Evolutionary conservation across 2,888 invertebrate genomes (phyloP).

Genomic region (Drymonia ruficornis): DNA sequence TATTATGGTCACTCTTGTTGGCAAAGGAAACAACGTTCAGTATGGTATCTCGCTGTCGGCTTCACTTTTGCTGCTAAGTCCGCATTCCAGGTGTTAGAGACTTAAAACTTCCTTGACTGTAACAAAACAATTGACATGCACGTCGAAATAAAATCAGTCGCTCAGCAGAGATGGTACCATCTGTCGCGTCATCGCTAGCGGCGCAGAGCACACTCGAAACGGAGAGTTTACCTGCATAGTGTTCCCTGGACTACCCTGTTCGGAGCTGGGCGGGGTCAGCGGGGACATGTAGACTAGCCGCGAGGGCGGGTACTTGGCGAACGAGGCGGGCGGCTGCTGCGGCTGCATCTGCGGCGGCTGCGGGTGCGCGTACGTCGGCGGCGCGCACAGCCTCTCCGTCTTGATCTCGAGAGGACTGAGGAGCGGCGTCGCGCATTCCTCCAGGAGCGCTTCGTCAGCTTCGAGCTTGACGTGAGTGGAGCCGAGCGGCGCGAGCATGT

Average conservation of each 20-base stretch:
- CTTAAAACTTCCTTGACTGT: too few species aligned
- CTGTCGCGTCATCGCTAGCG: slow-evolving; percentile 56
- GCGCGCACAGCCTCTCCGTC: slow-evolving; percentile 88
- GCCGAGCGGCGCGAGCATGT: slow-evolving; percentile 90
- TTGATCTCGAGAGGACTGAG: slow-evolving; percentile 93
- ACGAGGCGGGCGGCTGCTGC: slow-evolving; percentile 61
- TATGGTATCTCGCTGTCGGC: too few species aligned
- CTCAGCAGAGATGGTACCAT: slow-evolving; percentile 74
- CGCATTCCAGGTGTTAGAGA: too few species aligned
- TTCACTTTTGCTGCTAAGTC: too few species aligned
- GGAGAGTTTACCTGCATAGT: slow-evolving; percentile 81
- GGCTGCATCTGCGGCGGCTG: slow-evolving; percentile 65
- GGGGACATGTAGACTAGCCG: slow-evolving; percentile 91
- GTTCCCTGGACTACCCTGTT: slow-evolving; percentile 93
- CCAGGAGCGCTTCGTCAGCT: slow-evolving; percentile 85
- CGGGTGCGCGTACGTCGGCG: slow-evolving; percentile 77
- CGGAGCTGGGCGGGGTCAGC: slow-evolving; percentile 94
- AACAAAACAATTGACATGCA: slow-evolving; percentile 35
- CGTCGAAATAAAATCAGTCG: slow-evolving; percentile 48
- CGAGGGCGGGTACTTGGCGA: slow-evolving; percentile 76
- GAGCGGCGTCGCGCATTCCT: slow-evolving; percentile 88
- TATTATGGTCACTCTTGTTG: too few species aligned
- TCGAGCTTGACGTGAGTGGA: slow-evolving; percentile 91
- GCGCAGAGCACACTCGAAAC: slow-evolving; percentile 49
- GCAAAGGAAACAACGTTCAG: too few species aligned